Evolutionary conservation across 2,113 vertebrate species (phyloP), one percentile per base, ranked within the genome.

Genomic region (Aleadryas rufinucha): DNA sequence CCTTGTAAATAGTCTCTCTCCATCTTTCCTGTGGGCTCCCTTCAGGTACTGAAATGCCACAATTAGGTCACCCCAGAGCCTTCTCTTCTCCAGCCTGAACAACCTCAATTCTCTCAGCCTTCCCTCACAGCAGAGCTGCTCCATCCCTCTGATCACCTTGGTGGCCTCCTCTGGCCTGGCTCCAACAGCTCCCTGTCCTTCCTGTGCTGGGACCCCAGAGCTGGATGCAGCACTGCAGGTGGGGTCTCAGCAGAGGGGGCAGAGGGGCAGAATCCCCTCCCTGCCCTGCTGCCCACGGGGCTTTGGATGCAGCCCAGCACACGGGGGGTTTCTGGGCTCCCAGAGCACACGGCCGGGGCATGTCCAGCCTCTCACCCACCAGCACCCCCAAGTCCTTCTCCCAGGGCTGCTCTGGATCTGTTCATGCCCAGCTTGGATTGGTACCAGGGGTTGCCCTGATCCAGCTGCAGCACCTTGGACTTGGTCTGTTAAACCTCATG

Each of bases 361-460:
- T 8, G 37, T 12, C 53, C 72, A 45, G 72, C 14, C 63, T 22
- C 63, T 53, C 74, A 69, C 12, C 39, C 72, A 44, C 56, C 63
- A 53, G 64, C 47, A 53, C n/a, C 33, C 22, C 28, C 33, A 69
- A 8, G 5, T 13, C 84, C 47, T 69, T n/a, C 84, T 53, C 45
- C 37, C 74, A 53, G 74, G 39, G 64, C n/a, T 69, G 54, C 28
- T 37, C 39, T 70, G 28, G 23, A 1, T n/a, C 64, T n/a, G 47
- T 6, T 13, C 47, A 20, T 53, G 0, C 44, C 11, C 63, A 37
- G 45, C 45, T 63, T 23, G 39, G 45, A 30, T 5, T 41, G 47
- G 8, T n/a, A 4, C 13, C 0, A 0, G 4, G n/a, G 5, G 2
- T 0, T 61, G 19, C 8, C 5, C 50, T 1, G 1, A 18, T 6